phyloP scores from a whole-genome alignment of 2,888 invertebrate genomes.

The Carpatolechia fugitivella region DNA sequence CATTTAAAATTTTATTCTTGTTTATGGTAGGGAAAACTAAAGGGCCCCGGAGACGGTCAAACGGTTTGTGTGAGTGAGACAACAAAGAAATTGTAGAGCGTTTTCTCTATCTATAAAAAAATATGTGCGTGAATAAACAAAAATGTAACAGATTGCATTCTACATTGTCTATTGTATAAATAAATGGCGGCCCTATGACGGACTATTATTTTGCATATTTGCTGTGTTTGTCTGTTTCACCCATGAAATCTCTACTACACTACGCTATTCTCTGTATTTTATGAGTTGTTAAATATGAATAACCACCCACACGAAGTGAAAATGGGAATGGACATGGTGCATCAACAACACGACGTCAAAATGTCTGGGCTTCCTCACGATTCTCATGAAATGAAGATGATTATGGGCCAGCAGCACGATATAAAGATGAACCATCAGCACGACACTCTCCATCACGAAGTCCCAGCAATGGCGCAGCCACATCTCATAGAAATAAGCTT shows the following conservation, averaged over 20 bases:
- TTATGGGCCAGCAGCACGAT: constrained; percentile 14
- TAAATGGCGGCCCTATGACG: constrained; percentile 9
- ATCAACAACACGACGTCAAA: constrained; percentile 8
- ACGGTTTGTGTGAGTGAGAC: no score
- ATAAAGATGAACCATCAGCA: constrained; percentile 31
- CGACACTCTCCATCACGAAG: constrained; percentile 33
- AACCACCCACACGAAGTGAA: constrained; percentile 27
- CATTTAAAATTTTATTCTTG: no score
- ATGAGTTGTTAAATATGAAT: constrained; percentile 25
- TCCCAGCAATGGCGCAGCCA: constrained; percentile 26
- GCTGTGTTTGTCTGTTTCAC: neutral
- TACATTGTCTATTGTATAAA: constrained; percentile 9
- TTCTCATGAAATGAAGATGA: constrained; percentile 7
- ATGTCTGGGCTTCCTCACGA: constrained; percentile 12
- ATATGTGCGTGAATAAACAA: no score
- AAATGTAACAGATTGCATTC: neutral
- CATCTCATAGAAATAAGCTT: constrained; percentile 14
- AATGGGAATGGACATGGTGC: constrained; percentile 20
- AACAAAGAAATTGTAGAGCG: no score
- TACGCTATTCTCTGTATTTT: neutral
- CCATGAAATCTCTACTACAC: constrained; percentile 10
- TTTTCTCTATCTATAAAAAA: no score
- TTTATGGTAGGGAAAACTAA: no score
- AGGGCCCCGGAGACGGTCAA: no score
- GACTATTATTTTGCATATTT: constrained; percentile 2